A percentile compares a stretch with the other conserved stretches of the same genome.
These are phyloP conservation scores for Protonemura montana DNA, from an alignment of 2,888 invertebrate genomes.

Conservation along the genomic window DNA sequence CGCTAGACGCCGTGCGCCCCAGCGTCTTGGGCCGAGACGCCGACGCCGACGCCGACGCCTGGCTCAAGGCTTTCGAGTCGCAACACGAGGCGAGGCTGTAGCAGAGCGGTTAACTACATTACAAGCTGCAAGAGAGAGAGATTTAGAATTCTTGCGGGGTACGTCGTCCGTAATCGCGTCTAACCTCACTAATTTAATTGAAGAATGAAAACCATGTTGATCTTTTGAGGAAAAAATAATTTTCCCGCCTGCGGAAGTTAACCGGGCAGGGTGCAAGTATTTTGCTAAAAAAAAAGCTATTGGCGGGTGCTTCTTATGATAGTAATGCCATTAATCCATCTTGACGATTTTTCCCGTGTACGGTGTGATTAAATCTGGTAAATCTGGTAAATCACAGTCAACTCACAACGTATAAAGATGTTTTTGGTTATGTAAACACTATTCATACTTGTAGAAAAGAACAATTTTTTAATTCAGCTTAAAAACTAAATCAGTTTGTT, in stretches of 20 bases:
- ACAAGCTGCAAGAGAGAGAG: constrained; percentile 35
- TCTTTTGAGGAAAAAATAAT: constrained; percentile 29
- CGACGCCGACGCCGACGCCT: not conserved
- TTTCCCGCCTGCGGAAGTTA: not conserved
- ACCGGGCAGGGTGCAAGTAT: not conserved
- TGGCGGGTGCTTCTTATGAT: no score
- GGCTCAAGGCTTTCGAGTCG: constrained; percentile 7
- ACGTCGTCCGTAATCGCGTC: constrained; percentile 37
- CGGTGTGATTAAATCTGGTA: no score
- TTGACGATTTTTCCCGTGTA: no score
- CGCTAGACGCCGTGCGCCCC: constrained; percentile 24
- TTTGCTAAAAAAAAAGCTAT: no score
- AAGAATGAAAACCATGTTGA: constrained; percentile 40
- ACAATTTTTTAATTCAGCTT: no score
- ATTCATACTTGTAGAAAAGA: no score
- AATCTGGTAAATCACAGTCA: no score
- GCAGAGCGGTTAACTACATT: constrained; percentile 26
- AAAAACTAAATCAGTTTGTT: no score
- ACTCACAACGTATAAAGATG: no score
- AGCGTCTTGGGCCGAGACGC: constrained; percentile 13
- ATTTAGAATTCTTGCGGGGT: constrained; percentile 35
- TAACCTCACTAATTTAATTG: constrained; percentile 39
- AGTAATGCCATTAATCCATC: no score
- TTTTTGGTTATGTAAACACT: no score
- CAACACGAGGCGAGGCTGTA: constrained; percentile 24